A percentile compares a stretch with the other conserved stretches of the same genome.
These are phyloP conservation scores for Nerophis lumbriciformis DNA, from an alignment of 2,113 vertebrate species.

Conservation along the genomic window DNA sequence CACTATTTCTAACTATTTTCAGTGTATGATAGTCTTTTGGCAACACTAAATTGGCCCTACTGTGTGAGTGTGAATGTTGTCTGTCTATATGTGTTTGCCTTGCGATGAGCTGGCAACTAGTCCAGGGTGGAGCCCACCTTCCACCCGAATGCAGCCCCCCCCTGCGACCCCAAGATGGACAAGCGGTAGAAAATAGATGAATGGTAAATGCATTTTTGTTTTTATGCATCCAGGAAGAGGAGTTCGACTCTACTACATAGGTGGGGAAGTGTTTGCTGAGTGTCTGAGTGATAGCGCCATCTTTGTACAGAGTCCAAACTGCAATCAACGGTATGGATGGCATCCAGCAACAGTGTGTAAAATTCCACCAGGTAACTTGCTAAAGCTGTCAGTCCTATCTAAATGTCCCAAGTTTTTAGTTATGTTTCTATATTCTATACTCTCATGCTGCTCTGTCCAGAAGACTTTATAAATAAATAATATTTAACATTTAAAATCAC, in stretches of 20 bases:
- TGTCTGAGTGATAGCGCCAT: conserved; percentile 98
- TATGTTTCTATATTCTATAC: not conserved
- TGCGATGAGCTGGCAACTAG: no score
- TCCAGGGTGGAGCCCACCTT: no score
- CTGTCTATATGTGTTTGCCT: no score
- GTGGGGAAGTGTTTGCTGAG: conserved; percentile 97
- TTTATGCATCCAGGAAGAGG: conserved; percentile 80
- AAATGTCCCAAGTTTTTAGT: not conserved
- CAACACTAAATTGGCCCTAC: no score
- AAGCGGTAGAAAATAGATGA: not conserved
- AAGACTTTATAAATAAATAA: no score
- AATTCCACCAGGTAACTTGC: conserved; percentile 87
- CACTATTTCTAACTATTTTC: not conserved
- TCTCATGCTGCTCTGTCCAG: no score
- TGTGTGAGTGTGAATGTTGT: no score
- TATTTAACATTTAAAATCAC: no score
- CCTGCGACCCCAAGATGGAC: no score
- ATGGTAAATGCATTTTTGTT: not conserved
- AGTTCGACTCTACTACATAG: conserved; percentile 96
- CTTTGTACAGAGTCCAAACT: conserved; percentile 98
- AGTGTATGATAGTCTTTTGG: not conserved
- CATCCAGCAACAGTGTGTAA: conserved; percentile 98
- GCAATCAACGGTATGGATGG: conserved; percentile 98
- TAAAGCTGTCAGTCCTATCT: not conserved
- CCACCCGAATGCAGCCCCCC: no score